These are phyloP conservation scores for Strongylocentrotus purpuratus DNA, from an alignment of 35 echinoderm and acorn worm species.

Conservation along the genomic window DNA sequence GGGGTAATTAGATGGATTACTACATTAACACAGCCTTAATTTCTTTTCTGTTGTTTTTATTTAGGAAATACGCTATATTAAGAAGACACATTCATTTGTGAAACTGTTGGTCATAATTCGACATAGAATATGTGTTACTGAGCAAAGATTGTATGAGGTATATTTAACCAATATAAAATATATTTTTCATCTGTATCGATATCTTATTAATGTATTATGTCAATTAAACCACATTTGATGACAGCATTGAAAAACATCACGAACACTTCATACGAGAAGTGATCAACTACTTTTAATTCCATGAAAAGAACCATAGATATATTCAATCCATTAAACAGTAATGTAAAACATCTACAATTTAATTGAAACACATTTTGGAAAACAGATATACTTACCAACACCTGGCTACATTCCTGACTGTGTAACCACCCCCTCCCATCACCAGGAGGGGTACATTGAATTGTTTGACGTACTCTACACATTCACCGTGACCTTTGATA, in stretches of 20 bases:
- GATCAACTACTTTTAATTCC: background rate
- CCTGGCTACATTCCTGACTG: slow-evolving; percentile 95
- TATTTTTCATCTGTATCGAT: no score
- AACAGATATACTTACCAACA: slow-evolving; percentile 79
- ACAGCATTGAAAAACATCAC: background rate
- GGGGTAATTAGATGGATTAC: no score
- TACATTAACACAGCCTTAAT: no score
- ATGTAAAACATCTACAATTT: no score
- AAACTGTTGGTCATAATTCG: background rate
- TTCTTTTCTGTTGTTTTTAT: no score
- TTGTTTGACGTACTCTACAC: slow-evolving; percentile 93
- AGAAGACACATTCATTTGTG: no score
- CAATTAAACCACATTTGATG: background rate
- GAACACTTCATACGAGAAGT: background rate
- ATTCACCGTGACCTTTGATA: slow-evolving; percentile 97
- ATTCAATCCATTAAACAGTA: no score
- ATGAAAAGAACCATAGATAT: no score
- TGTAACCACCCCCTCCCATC: slow-evolving; percentile 95
- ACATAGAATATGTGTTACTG: no score
- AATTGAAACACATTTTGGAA: background rate
- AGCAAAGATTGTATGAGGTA: no score
- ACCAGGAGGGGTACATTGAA: slow-evolving; percentile 96
- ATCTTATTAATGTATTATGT: background rate
- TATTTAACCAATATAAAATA: no score
- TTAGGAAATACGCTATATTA: no score